Conservation (phyloP, 2,113 vertebrate species). For the Conger conger region DNA sequence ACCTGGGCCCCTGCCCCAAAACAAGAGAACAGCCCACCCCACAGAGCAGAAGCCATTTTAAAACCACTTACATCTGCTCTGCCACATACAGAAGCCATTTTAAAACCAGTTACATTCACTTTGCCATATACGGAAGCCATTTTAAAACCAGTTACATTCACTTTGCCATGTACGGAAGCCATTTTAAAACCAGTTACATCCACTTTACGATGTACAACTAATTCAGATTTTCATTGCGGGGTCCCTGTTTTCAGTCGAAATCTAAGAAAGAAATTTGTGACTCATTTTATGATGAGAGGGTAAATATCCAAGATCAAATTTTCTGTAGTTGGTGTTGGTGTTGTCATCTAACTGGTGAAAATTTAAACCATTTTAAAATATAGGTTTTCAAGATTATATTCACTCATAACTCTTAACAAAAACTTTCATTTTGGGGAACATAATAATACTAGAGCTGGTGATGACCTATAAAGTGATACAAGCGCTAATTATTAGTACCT, state of each 20-base stretch:
- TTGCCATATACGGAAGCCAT: neutral
- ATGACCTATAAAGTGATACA: no score
- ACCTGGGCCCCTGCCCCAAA: conserved; percentile 74
- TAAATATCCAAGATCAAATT: no score
- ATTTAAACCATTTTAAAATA: no score
- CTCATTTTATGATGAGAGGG: neutral
- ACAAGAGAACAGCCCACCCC: neutral
- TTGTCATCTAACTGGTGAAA: no score
- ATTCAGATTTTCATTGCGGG: neutral
- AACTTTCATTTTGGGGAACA: no score
- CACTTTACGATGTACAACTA: neutral
- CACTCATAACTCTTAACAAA: no score
- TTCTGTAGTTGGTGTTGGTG: no score
- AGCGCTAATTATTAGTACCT: no score
- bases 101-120: neutral
- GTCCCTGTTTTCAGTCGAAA: neutral
- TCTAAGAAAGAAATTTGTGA: neutral
- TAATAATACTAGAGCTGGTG: no score
- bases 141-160: neutral
- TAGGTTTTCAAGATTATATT: no score
- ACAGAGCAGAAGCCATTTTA: neutral
- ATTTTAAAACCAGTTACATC: neutral
- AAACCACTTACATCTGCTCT: neutral
- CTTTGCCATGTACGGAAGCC: neutral
- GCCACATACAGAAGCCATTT: neutral